Evolutionary conservation across 1,140 invertebrate genomes (phyloP), one percentile per base, ranked within the genome.

Genomic region (Heliconius congener): DNA sequence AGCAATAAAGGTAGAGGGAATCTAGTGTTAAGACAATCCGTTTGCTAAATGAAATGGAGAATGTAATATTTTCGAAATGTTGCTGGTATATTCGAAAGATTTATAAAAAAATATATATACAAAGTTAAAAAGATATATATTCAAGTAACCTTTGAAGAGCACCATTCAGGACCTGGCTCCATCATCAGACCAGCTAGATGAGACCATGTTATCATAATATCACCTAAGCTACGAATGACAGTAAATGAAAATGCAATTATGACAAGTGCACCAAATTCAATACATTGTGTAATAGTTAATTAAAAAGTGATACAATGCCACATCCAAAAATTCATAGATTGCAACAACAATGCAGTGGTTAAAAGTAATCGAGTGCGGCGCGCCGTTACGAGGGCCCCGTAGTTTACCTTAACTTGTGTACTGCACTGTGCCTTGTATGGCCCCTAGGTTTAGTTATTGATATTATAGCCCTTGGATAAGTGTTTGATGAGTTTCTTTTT

Each of bases 341-440:
- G 50, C 18, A 16, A 73, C 73, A 74, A 37, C 72, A 37, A 60
- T 77, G 76, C 71, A 74, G 76, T 73, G 80, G 80, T 73, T 74
- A 77, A 76, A 76, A 74, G 80, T 81, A 81, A 81, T 81, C 80
- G 73, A 81, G 76, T 66, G 60, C 74, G 60, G 74, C 74, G 74
- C 74, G 60, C 74, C 74, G 57, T 70, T 60, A 70, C 74, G 74
- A 76, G 57, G 74, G 39, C 66, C 27, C 60, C 60, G 74, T 18
- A 76, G 57, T 66, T 50, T 70, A 76, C 60, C 42, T 60, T 66
- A 70, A 76, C 60, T 70, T 42, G 74, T 46, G 9, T 66, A 66
- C 23, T 5, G 23, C 23, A 8, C 55, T 66, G 55, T 30, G 23
- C 57, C 57, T 30, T 11, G 23, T 66, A 27, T 9, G 55, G 23